Evolutionary conservation across 2,888 invertebrate genomes (phyloP).

Genomic region (Caenorhabditis angaria): DNA sequence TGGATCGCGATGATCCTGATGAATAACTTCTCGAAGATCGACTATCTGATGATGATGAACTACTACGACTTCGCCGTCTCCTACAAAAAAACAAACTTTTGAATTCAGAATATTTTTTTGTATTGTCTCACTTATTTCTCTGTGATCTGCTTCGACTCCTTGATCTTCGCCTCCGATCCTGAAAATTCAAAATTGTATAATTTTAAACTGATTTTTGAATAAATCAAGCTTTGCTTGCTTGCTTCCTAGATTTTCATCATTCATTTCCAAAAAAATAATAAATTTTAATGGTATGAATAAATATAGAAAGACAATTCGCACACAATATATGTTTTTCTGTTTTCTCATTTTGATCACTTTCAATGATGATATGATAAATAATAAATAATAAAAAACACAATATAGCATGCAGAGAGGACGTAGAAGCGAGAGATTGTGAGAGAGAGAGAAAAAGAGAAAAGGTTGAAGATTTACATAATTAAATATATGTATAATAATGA

Average conservation of each 20-base stretch:
- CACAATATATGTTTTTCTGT: conserved; percentile 11
- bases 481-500: too few species aligned
- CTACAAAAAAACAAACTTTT: conserved; percentile 13
- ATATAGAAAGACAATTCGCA: conserved; percentile 25
- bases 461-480: too few species aligned
- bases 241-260: neutral
- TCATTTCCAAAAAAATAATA: neutral
- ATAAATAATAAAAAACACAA: conserved; percentile 3
- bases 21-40: conserved; percentile 19
- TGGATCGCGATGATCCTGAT: conserved; percentile 30
- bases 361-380: neutral
- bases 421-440: conserved; percentile 8
- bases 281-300: neutral
- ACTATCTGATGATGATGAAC: conserved; percentile 29
- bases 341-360: neutral
- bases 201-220: neutral
- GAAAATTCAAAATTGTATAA: neutral
- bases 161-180: conserved; percentile 4
- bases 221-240: neutral
- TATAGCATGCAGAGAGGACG: conserved; percentile 11
- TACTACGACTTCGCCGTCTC: conserved; percentile 33
- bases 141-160: conserved; percentile 30
- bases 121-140: conserved; percentile 27
- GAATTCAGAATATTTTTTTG: neutral
- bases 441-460: too few species aligned